These are phyloP conservation scores for Leucopternis melanops DNA, from an alignment of 2,113 vertebrate genomes.

Conservation along the genomic window DNA sequence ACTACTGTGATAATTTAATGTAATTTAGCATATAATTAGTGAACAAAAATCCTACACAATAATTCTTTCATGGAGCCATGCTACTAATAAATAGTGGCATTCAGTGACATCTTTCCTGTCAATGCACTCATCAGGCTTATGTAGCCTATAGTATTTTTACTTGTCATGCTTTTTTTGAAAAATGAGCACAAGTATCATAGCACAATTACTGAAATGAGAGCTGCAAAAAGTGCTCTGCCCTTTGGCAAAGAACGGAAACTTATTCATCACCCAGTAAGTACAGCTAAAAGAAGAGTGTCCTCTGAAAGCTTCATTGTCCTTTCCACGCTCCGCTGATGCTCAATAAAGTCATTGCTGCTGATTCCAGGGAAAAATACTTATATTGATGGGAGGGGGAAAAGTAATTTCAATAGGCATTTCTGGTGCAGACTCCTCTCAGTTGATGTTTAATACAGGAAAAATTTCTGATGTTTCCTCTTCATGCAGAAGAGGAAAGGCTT, in stretches of 20 bases:
- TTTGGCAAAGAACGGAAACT: background rate
- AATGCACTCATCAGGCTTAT: background rate
- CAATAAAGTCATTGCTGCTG: background rate
- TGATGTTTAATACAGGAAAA: background rate
- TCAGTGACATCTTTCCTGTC: conserved; percentile 22
- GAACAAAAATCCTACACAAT: conserved; percentile 36
- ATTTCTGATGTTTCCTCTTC: background rate
- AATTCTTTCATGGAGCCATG: background rate
- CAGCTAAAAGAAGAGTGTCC: conserved; percentile 6
- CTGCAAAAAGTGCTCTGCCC: background rate
- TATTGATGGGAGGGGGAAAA: background rate
- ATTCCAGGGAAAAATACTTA: conserved; percentile 28
- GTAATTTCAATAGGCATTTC: background rate
- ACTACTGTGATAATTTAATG: conserved; percentile 56
- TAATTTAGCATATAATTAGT: conserved; percentile 54
- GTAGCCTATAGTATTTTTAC: background rate
- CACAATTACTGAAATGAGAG: conserved; percentile 3
- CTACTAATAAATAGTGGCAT: conserved; percentile 4
- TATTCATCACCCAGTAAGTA: background rate
- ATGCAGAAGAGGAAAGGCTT: background rate
- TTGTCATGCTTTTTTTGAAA: background rate
- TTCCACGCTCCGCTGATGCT: background rate
- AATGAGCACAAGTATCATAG: background rate
- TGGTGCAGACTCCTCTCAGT: background rate
- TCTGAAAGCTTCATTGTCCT: conserved; percentile 12